These are phyloP conservation scores for Chiroxiphia lanceolata DNA, from an alignment of 2,797 vertebrate genomes.

Conservation along the genomic window DNA sequence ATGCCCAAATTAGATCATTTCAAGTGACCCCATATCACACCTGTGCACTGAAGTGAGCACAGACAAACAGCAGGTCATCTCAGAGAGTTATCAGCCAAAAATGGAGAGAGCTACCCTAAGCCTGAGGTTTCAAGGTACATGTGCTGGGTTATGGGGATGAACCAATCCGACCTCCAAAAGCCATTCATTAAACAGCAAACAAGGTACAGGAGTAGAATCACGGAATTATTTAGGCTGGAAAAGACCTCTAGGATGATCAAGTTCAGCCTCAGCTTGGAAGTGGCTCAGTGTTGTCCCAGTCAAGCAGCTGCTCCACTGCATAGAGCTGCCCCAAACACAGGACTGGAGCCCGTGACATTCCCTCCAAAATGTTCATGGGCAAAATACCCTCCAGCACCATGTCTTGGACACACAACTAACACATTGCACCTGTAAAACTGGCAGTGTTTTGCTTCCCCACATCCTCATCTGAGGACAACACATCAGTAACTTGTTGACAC, in stretches of 20 bases:
- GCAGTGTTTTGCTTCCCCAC: background rate
- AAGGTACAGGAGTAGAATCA: background rate
- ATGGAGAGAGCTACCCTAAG: background rate
- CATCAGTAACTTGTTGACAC: rapidly evolving
- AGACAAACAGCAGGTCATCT: background rate
- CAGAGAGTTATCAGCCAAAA: background rate
- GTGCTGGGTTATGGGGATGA: background rate
- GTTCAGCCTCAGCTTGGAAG: background rate
- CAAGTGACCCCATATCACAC: background rate
- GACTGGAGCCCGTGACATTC: background rate
- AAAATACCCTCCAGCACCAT: background rate
- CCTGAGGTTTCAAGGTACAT: background rate
- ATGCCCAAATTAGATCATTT: background rate
- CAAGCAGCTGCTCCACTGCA: background rate
- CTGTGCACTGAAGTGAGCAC: background rate
- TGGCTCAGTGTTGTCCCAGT: background rate
- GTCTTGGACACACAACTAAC: background rate
- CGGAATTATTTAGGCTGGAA: background rate
- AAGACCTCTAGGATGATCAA: background rate
- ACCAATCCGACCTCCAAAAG: background rate
- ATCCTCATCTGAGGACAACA: background rate
- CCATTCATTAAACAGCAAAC: background rate
- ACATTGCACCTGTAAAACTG: background rate
- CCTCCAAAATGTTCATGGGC: rapidly evolving
- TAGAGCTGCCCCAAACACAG: background rate